Base-by-base conservation (phyloP, 2,113 vertebrate genomes). In the Atlantisia rogersi region DNA sequence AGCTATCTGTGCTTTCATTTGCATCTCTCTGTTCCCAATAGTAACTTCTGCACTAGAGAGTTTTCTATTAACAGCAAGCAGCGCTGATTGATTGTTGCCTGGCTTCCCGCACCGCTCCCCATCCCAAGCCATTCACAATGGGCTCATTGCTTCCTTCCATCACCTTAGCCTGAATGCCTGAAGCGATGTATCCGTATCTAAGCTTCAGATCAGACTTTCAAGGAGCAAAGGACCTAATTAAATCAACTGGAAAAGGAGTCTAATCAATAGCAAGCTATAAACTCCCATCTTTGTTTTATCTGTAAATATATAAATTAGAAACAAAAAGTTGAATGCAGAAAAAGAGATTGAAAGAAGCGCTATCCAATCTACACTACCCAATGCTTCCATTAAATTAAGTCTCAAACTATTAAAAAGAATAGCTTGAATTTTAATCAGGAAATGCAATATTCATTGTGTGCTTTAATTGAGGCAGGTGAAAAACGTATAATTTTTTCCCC, bases 251-350 rank as follows among this genome's bases (percentile, higher is more conserved):
- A 94, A 92, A 88, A 94, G 63, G 46, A 90, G 42, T 39, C 93
- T 92, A 95, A 97, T 97, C 91, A 93, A 97, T 95, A 94, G 68
- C 32, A 88, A 81, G 82, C 76, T 88, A 75, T 95, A 92, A 89
- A 88, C 59, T 79, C 68, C n/a, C 63, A 70, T 74, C 65, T 95
- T 93, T 95, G 73, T 95, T 95, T 92, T 77, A 96, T 92, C 93
- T 92, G 12, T 53, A 95, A 92, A 76, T 86, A 90, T 31, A 92
- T 90, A 96, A 95, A 97, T 91, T 96, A 85, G 48, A 79, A 37
- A 70, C 68, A 87, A 83, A 87, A 94, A 78, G 92, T 82, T 92
- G 73, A 94, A 71, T 35, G 32, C 32, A 68, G 39, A 55, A 81
- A 63, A 63, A 83, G 31, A 85, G 17, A 86, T 20, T 52, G 50